Evolutionary conservation across 2,113 vertebrate genomes (phyloP), one percentile per base, ranked within the genome.

Genomic region (Bubo bubo): DNA sequence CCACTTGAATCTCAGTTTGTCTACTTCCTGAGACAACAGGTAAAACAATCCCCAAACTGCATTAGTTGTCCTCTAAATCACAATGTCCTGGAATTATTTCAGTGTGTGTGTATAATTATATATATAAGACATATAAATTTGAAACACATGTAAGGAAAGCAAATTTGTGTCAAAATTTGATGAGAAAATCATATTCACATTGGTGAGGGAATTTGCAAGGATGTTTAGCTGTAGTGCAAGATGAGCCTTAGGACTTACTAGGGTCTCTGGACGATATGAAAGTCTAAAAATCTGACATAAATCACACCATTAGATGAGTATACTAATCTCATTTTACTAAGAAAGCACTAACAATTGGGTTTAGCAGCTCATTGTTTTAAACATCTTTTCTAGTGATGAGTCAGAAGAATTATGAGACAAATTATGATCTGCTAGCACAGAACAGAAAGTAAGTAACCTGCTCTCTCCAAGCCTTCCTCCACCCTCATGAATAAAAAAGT

Each of bases 281-380:
- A 58, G 7, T 45, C 71, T 82, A 71, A 90, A 83, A 88, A 49
- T 15, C 22, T 84, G 63, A 63, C 68, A 80, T 30, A 79, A 94
- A 76, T 88, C 32, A 77, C 34, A 82, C 8, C 3, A 34, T 59
- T 81, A 84, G 37, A 88, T 43, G 84, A 70, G 27, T 34, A 43
- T 34, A 41, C 20, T 90, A 67, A 68, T 72, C 82, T 84, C 11
- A 84, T 68, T 93, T 88, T 77, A 77, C 35, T 64, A 70, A 83
- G 37, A 77, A 86, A 86, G 32, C 47, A 71, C 19, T 43, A 90
- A 89, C 45, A 73, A 67, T n/a, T 71, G 14, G 23, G 47, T 73
- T 93, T 83, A 95, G 67, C 17, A 76, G 53, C n/a, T 94, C 74
- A 59, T 27, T 88, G 82, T 55, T 88, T 92, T 80, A 83, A 94